Base-by-base conservation (phyloP, 2,888 invertebrate genomes). In the Amblyteles armatorius region DNA sequence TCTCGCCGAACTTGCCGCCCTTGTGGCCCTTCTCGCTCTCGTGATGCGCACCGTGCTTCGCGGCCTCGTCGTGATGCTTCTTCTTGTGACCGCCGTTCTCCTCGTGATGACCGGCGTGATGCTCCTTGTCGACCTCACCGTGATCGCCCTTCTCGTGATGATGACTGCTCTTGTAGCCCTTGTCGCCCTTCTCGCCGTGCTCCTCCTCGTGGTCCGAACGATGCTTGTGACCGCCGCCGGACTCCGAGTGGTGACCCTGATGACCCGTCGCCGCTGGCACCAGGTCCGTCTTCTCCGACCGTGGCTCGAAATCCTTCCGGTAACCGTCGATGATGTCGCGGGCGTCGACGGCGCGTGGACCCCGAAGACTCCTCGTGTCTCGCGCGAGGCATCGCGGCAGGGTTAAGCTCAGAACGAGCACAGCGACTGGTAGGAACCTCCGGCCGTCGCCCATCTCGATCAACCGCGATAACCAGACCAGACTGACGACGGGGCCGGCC, bases 111-210 rank as follows among this genome's bases (percentile, higher is more conserved):
- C 95, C 95, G 50, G 94, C 94, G 83, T 96, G 95, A 22, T 94
- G 94, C 48, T 96, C 95, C 84, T 96, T 95, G 0, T 94, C 95
- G 87, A 95, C 95, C 90, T 95, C 94, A 0, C 95, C 96, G 78
- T 96, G 95, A 13, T 95, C 94, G 0, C 95, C 95, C 76, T 95
- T 95, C 89, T 97, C 96, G 94, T 97, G 97, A 90, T 97, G 96
- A 91, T 97, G 97, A 88, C 96, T 95, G 33, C 96, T 95, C 91
- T 97, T 96, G 94, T 97, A 96, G 0, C 97, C 97, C 90, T 97
- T 97, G 83, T 97, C 97, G 0, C 96, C 97, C 91, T 97, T 97
- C 86, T 96, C 96, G 0, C 96, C 97, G 91, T 97, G 95, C 52
- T 96, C 95, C 83, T 96, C 95, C 91, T 96, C 96, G 90, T 97